phyloP scores from a whole-genome alignment of 2,888 invertebrate species.

The Ligdia adustata region DNA sequence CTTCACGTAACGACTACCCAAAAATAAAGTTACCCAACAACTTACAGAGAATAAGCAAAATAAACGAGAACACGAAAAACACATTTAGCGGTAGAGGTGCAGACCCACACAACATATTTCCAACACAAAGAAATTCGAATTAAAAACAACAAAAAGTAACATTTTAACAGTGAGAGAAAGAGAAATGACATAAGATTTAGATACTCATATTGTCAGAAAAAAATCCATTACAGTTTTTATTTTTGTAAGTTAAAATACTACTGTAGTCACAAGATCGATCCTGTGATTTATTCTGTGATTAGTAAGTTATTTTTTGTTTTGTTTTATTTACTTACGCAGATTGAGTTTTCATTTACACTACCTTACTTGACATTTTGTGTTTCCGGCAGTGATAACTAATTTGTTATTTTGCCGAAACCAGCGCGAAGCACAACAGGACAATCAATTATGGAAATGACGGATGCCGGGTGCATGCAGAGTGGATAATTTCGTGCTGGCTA shows the following conservation, averaged over 20 bases:
- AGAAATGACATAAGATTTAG: no score
- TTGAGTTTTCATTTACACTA: no score
- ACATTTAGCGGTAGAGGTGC: slow-evolving; percentile 1
- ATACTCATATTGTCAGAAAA: no score
- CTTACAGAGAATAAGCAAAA: background rate
- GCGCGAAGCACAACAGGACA: slow-evolving; percentile 33
- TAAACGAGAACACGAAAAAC: slow-evolving; percentile 9
- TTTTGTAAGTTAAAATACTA: no score
- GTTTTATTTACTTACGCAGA: no score
- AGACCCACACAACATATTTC: background rate
- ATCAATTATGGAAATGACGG: slow-evolving; percentile 38
- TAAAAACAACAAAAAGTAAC: slow-evolving; percentile 13
- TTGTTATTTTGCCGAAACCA: slow-evolving; percentile 15
- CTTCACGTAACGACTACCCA: slow-evolving; percentile 1
- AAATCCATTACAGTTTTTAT: no score
- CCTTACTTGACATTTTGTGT: no score
- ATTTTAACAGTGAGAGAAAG: slow-evolving; percentile 3
- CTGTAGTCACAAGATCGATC: no score
- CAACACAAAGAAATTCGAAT: background rate
- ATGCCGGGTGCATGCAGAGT: slow-evolving; percentile 31
- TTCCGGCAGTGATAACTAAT: slow-evolving; percentile 4
- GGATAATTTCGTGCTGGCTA: slow-evolving; percentile 26
- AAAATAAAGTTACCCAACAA: slow-evolving; percentile 3
- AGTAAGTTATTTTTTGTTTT: no score
- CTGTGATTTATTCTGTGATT: no score